Conservation (phyloP, 2,888 invertebrate genomes). For the Patella pellucida region DNA sequence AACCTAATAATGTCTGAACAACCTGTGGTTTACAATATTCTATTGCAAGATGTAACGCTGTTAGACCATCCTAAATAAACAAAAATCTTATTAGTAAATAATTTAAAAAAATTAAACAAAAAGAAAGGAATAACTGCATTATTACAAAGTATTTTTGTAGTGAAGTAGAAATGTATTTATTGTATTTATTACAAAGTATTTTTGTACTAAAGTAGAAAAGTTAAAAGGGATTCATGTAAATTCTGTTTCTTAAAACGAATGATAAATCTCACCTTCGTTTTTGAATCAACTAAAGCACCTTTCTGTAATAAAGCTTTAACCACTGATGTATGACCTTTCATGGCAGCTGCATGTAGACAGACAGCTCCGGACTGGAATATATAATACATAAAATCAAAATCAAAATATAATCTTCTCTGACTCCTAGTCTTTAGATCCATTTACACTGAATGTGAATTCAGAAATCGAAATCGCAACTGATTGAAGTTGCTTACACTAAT, state of each 20-base stretch:
- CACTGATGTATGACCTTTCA: constrained; percentile 96
- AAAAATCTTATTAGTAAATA: neutral
- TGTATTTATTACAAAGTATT: too few species aligned
- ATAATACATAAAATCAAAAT: neutral
- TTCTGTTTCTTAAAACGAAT: neutral
- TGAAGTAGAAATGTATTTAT: too few species aligned
- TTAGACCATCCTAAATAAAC: constrained; percentile 88
- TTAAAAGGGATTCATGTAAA: too few species aligned
- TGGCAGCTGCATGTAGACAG: constrained; percentile 97
- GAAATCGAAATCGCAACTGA: too few species aligned
- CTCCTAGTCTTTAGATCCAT: too few species aligned
- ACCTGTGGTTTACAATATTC: constrained; percentile 81
- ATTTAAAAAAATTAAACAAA: neutral
- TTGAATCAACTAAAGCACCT: constrained; percentile 96
- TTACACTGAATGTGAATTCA: too few species aligned
- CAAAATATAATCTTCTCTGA: too few species aligned
- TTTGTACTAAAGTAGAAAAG: too few species aligned
- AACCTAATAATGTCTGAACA: constrained; percentile 94
- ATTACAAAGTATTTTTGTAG: too few species aligned
- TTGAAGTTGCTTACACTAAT: too few species aligned
- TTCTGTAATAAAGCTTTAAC: constrained; percentile 95
- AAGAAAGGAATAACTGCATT: neutral
- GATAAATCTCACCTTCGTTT: constrained; percentile 84
- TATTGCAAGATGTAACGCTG: constrained; percentile 97
- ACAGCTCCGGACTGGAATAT: constrained; percentile 87